Percentiles rank a stretch among this genome's conserved stretches.
phyloP scores from a whole-genome alignment of 2,113 vertebrate genomes.

The Podarcis raffonei region DNA sequence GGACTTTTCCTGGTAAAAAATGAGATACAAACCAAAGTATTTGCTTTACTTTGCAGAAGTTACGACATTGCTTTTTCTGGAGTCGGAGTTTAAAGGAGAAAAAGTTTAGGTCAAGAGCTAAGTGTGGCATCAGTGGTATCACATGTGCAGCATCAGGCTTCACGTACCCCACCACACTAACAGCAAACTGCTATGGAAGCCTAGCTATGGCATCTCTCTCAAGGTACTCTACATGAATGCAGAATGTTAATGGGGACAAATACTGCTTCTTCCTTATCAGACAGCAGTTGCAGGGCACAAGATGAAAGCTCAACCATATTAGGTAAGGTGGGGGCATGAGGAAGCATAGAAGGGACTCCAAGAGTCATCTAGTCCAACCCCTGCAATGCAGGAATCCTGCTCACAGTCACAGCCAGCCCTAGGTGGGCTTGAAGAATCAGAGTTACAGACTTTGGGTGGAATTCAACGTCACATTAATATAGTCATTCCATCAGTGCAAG shows the following conservation, averaged over 20 bases:
- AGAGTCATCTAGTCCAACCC: too few relatives aligned
- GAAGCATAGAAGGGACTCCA: too few relatives aligned
- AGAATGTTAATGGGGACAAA: background rate
- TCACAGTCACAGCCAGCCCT: too few relatives aligned
- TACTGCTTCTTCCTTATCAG: background rate
- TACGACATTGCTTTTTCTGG: constrained; percentile 13
- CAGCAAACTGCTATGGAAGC: background rate
- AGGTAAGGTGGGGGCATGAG: too few relatives aligned
- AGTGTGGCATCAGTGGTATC: too few relatives aligned
- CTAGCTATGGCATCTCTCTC: background rate
- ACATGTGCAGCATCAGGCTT: background rate
- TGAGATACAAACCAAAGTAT: constrained; percentile 6
- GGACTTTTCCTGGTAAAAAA: constrained; percentile 19
- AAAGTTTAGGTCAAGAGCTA: rapidly evolving
- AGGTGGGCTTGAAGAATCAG: background rate
- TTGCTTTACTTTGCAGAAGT: constrained; percentile 5
- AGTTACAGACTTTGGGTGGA: background rate
- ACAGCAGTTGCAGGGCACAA: background rate
- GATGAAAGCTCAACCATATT: background rate
- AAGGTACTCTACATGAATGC: background rate
- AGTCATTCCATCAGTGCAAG: too few relatives aligned
- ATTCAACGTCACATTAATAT: too few relatives aligned
- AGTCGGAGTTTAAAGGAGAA: background rate
- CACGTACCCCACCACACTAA: background rate
- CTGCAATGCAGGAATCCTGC: too few relatives aligned